Percentiles rank a stretch among this genome's conserved stretches.
Evolutionary conservation across 2,888 invertebrate genomes (phyloP).

Genomic region (Dorcus parallelipipedus): DNA sequence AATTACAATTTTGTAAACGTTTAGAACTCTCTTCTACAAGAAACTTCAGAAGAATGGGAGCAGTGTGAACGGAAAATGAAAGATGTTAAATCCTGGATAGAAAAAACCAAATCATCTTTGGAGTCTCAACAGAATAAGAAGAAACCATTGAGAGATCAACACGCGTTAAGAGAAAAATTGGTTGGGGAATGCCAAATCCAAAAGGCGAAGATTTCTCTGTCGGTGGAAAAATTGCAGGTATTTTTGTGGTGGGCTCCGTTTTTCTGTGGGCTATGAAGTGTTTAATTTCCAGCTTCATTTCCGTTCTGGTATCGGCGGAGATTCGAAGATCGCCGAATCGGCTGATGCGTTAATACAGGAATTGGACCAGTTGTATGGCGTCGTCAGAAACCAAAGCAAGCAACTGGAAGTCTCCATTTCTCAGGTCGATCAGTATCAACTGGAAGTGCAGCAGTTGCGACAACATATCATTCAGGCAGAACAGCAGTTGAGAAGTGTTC

Average conservation of each 20-base stretch:
- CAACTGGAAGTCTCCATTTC: slow-evolving; percentile 72
- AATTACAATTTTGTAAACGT: slow-evolving; percentile 24
- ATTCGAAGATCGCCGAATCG: slow-evolving; percentile 69
- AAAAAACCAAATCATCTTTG: slow-evolving; percentile 73
- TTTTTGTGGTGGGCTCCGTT: slow-evolving; percentile 35
- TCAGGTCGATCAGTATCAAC: slow-evolving; percentile 85
- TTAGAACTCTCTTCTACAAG: slow-evolving; percentile 83
- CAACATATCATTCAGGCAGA: slow-evolving; percentile 84
- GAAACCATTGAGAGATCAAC: slow-evolving; percentile 82
- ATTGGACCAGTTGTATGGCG: slow-evolving; percentile 63
- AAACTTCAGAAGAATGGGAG: slow-evolving; percentile 93
- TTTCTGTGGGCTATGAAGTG: not conserved
- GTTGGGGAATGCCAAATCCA: slow-evolving; percentile 84
- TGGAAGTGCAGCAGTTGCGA: slow-evolving; percentile 80
- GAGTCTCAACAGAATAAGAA: slow-evolving; percentile 82
- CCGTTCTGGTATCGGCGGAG: slow-evolving; percentile 78
- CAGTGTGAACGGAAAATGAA: slow-evolving; percentile 92
- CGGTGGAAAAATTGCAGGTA: slow-evolving; percentile 88
- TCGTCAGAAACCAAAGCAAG: slow-evolving; percentile 61
- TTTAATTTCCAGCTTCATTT: slow-evolving; percentile 66
- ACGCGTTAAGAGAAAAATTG: slow-evolving; percentile 81
- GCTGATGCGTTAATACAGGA: slow-evolving; percentile 67
- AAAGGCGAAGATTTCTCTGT: slow-evolving; percentile 83
- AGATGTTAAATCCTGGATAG: slow-evolving; percentile 85
- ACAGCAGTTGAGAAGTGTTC: slow-evolving; percentile 78